Evolutionary conservation across 2,888 invertebrate species (phyloP).

Genomic region (Phoenoteleia sp.): DNA sequence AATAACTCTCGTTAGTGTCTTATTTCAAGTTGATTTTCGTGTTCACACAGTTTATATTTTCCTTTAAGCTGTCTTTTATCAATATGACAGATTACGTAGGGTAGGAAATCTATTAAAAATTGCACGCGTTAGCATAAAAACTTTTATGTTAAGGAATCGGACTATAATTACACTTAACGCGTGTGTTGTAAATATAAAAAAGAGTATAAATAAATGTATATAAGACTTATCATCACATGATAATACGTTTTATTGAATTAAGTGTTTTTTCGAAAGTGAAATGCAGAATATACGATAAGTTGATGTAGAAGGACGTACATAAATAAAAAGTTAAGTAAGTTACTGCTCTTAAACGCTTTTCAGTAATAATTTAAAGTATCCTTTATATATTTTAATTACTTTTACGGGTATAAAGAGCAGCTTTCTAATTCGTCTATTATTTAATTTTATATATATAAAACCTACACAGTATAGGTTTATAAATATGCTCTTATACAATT

Average conservation of each 20-base stretch:
- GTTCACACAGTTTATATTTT: neutral
- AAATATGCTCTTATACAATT: too few relatives aligned
- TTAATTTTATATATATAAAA: too few relatives aligned
- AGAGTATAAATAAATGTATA: neutral
- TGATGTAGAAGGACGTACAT: too few relatives aligned
- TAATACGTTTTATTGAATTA: slow-evolving; percentile 6
- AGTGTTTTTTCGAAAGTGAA: neutral
- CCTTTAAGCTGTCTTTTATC: slow-evolving; percentile 8
- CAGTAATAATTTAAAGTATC: too few relatives aligned
- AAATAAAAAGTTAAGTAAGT: too few relatives aligned
- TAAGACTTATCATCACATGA: neutral
- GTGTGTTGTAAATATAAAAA: neutral
- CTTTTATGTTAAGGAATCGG: neutral
- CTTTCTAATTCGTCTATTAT: too few relatives aligned
- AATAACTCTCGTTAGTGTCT: neutral
- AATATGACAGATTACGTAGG: neutral
- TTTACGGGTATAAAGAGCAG: too few relatives aligned
- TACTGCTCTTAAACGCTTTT: too few relatives aligned
- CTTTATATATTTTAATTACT: too few relatives aligned
- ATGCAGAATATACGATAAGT: too few relatives aligned
- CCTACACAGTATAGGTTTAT: too few relatives aligned
- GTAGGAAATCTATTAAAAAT: neutral
- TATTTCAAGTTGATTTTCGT: slow-evolving; percentile 14
- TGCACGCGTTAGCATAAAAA: neutral
- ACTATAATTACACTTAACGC: neutral